Base-by-base conservation (phyloP, 1,140 invertebrate species). In the Drosophila santomea region DNA sequence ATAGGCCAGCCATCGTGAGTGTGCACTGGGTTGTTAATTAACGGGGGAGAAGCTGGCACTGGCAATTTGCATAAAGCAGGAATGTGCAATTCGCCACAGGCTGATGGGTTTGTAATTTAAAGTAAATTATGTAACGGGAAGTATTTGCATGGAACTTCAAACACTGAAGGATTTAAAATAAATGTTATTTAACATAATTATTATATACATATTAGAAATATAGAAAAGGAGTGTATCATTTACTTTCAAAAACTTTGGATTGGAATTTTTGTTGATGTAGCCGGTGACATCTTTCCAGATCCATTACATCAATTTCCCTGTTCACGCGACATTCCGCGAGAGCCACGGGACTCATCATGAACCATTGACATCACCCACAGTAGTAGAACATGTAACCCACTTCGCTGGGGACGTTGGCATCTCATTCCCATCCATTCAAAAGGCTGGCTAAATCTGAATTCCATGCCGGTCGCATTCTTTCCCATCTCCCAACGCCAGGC, bases 381-480 rank as follows among this genome's bases (percentile, higher is more conserved):
- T 15, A 14, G 25, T 32, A 23, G 36, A 35, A 38, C 28, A 67
- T 20, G 15, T 75, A 74, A 75, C 72, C 72, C 72, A 75, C 59
- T 75, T 63, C 41, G 56, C 17, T 32, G 51, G n/a, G 7, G 25
- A n/a, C 48, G 15, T 10, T n/a, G 48, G 57, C 50, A 52, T 39
- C 84, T 79, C 76, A 88, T 89, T 88, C 83, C 63, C 84, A 88
- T 72, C 55, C 17, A 63, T 63, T 63, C 55, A 43, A 39, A 38
- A 51, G 68, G 51, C 52, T 45, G 45, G 55, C 32, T 44, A 55
- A 78, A 71, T 77, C 74, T 62, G 47, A 88, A 79, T 83, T 89
- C 75, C 60, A 79, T 63, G 68, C 55, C 57, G 48, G 32, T 66
- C 48, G 62, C 81, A 84, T 84, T 85, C 82, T 85, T 84, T 71